phyloP scores from a whole-genome alignment of 2,113 vertebrate genomes.

The Sphyrna mokarran region DNA sequence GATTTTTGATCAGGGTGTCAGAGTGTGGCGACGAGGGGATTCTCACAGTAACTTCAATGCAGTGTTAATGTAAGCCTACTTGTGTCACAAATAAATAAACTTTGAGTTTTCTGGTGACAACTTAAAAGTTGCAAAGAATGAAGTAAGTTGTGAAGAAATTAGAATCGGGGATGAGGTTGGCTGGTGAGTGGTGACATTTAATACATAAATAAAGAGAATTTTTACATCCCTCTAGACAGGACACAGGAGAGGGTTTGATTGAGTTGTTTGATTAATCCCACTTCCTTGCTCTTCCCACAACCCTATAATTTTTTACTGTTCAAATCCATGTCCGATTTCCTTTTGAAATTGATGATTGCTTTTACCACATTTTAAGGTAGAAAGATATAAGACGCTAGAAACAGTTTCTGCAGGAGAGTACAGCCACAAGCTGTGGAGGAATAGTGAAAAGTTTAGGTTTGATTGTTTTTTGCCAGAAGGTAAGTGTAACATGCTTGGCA shows the following conservation, averaged over 20 bases:
- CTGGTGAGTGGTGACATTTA: not conserved
- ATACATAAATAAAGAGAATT: not conserved
- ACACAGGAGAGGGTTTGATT: not conserved
- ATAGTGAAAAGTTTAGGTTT: not conserved
- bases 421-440: too few relatives aligned
- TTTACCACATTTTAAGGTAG: not conserved
- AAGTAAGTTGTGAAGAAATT: not conserved
- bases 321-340: not conserved
- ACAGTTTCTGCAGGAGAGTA: too few relatives aligned
- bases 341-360: not conserved
- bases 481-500: not conserved
- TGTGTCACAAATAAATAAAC: too few relatives aligned
- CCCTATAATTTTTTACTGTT: not conserved
- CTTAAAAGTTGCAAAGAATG: not conserved
- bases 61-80: too few relatives aligned
- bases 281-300: not conserved
- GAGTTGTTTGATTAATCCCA: not conserved
- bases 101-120: not conserved
- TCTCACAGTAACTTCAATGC: too few relatives aligned
- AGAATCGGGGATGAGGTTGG: not conserved
- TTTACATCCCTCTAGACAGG: not conserved
- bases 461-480: not conserved
- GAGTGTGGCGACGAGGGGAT: too few relatives aligned
- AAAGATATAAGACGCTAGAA: not conserved
- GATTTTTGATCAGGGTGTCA: not conserved